These are phyloP conservation scores for Puma concolor DNA, from an alignment of 2,113 vertebrate genomes.

Conservation along the genomic window DNA sequence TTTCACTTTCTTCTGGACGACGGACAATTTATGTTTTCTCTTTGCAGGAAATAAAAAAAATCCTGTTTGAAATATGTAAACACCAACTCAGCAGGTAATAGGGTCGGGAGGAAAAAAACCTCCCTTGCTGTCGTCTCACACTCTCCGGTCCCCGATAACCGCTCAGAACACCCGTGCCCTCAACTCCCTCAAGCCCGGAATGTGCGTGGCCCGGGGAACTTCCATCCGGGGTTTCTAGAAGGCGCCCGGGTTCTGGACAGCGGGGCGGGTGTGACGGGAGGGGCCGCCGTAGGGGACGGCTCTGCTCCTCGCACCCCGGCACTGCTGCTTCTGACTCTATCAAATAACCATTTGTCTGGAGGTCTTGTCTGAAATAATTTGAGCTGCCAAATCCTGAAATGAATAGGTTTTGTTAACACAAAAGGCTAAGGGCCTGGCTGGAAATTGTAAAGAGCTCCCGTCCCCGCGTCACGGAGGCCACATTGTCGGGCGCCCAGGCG, in stretches of 20 bases:
- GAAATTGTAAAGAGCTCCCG: conserved; percentile 83
- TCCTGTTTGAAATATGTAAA: conserved; percentile 47
- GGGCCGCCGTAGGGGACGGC: no score
- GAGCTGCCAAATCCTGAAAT: conserved; percentile 79
- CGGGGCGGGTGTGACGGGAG: not conserved
- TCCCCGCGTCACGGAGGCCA: conserved; percentile 79
- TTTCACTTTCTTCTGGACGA: conserved; percentile 84
- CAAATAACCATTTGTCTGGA: conserved; percentile 85
- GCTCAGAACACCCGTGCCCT: accelerated
- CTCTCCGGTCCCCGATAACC: accelerated
- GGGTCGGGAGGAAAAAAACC: not conserved
- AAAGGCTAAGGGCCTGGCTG: conserved; percentile 82
- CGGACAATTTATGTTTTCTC: conserved; percentile 76
- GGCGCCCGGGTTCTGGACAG: accelerated
- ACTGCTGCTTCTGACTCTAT: conserved; percentile 75
- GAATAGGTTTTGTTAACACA: conserved; percentile 84
- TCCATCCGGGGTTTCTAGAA: accelerated
- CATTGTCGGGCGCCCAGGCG: conserved; percentile 88
- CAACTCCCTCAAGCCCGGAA: accelerated
- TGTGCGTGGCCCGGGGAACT: not conserved
- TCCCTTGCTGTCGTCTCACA: not conserved
- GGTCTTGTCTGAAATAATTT: conserved; percentile 87
- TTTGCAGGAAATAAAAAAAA: conserved; percentile 23
- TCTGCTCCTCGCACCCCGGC: not conserved
- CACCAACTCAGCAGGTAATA: conserved; percentile 43